phyloP scores from a whole-genome alignment of 2,113 vertebrate species.

The Serilophus lunatus region DNA sequence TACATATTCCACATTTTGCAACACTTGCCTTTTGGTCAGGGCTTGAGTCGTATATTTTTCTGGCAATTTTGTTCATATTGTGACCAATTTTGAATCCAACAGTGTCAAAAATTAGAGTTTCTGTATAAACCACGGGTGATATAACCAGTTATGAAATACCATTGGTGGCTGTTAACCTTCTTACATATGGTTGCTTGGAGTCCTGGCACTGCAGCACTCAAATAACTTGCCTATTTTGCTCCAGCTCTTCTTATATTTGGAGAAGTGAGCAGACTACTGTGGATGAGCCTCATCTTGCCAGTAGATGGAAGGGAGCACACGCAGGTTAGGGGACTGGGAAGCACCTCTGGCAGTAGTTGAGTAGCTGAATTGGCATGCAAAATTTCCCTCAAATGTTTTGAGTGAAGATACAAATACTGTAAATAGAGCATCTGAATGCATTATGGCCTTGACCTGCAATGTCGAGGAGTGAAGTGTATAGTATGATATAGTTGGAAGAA shows the following conservation, averaged over 20 bases:
- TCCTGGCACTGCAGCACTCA: not conserved
- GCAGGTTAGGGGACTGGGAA: not conserved
- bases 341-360: not conserved
- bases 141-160: not conserved
- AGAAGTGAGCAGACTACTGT: not conserved
- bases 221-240: not conserved
- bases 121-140: not conserved
- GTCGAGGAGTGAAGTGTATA: not conserved
- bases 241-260: not conserved
- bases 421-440: not conserved
- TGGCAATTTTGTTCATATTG: not conserved
- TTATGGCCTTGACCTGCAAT: not conserved
- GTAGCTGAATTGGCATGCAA: not conserved
- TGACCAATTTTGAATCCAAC: not conserved
- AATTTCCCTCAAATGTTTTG: not conserved
- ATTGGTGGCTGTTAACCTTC: not conserved
- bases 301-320: not conserved
- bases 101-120: not conserved
- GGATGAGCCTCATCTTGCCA: not conserved
- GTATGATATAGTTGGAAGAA: not conserved
- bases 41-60: not conserved
- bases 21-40: not conserved
- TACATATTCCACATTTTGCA: not conserved
- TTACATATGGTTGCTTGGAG: not conserved
- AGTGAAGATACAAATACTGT: not conserved